phyloP scores from a whole-genome alignment of 2,888 invertebrate species.

The Pogonocherus hispidulus region DNA sequence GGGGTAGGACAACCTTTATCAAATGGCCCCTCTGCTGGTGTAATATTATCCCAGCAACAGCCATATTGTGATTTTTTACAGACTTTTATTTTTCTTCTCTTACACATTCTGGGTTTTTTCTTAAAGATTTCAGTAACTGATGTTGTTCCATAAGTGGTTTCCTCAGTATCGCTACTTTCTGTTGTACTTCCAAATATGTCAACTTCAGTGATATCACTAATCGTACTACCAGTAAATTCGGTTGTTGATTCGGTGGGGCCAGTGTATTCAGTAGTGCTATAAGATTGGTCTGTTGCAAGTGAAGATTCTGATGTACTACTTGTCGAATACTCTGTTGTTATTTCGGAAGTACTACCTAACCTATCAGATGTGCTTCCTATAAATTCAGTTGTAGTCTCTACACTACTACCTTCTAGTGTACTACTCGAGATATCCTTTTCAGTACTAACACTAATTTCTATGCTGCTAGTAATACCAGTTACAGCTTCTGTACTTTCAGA shows the following conservation, averaged over 20 bases:
- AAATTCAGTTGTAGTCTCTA: constrained; percentile 34
- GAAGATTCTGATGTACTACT: constrained; percentile 55
- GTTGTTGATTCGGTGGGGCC: constrained; percentile 50
- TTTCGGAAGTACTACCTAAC: constrained; percentile 38
- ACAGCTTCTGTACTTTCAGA: constrained; percentile 26
- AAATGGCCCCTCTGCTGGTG: constrained; percentile 85
- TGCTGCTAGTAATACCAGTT: constrained; percentile 11
- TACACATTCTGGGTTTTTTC: constrained; percentile 73
- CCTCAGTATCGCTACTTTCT: constrained; percentile 41
- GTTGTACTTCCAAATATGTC: constrained; percentile 43
- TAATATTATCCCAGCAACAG: constrained; percentile 87
- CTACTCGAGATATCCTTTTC: too few species aligned
- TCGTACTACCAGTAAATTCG: constrained; percentile 57
- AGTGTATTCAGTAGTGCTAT: constrained; percentile 43
- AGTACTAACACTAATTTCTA: constrained; percentile 32
- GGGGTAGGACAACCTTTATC: constrained; percentile 82
- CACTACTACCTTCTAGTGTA: constrained; percentile 37
- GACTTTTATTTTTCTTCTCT: constrained; percentile 71
- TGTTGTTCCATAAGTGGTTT: constrained; percentile 63
- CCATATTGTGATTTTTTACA: constrained; percentile 81
- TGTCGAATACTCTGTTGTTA: constrained; percentile 47
- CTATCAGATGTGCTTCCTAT: constrained; percentile 27
- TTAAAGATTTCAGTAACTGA: constrained; percentile 71
- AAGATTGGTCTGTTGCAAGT: constrained; percentile 40
- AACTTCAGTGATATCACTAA: constrained; percentile 56